Percentiles rank a stretch among this genome's conserved stretches.
Conservation (phyloP, 1,140 invertebrate species). For the Samia ricini region DNA sequence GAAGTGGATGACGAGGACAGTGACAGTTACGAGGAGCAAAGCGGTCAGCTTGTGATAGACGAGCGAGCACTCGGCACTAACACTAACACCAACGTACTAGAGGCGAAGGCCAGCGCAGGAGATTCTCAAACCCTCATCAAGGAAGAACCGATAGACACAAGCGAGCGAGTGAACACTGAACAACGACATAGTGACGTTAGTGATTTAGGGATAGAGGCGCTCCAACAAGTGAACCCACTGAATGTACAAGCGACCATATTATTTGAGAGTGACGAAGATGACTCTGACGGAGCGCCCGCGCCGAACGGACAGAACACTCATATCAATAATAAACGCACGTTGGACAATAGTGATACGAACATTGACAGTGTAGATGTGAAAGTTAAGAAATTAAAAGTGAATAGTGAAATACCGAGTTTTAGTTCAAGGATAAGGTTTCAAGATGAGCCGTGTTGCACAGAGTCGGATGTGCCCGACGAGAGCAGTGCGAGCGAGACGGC, state of each 20-base stretch:
- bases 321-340: not conserved
- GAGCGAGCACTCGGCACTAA: not conserved
- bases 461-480: no score
- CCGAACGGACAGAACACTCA: not conserved
- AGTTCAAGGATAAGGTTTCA: not conserved
- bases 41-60: not conserved
- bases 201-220: not conserved
- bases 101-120: not conserved
- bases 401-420: not conserved
- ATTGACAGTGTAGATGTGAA: no score
- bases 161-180: not conserved
- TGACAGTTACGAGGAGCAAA: not conserved
- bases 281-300: not conserved
- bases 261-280: not conserved
- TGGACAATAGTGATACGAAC: not conserved
- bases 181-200: no score
- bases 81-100: not conserved
- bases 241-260: not conserved
- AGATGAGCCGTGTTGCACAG: no score
- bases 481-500: not conserved
- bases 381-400: not conserved
- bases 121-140: not conserved
- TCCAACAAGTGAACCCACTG: not conserved
- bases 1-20: conserved; percentile 2
- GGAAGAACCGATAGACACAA: not conserved